Evolutionary conservation across 1,140 invertebrate species (phyloP).

Genomic region (Papilio helenus): DNA sequence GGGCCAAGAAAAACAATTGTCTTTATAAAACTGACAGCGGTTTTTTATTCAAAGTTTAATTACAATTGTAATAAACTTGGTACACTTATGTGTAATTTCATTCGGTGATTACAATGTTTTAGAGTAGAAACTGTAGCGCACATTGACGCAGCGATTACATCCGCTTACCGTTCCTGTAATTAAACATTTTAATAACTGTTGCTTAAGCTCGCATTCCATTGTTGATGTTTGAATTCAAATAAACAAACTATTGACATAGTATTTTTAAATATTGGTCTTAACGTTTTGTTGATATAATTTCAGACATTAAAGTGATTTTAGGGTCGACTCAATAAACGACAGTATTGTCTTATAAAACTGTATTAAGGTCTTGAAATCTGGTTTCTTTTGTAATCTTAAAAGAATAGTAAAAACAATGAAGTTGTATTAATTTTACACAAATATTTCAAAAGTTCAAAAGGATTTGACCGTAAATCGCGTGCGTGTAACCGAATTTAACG

Average conservation of each 20-base stretch:
- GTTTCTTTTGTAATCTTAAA: background rate
- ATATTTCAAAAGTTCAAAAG: background rate
- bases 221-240: background rate
- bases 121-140: constrained; percentile 72
- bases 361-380: background rate
- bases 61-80: constrained; percentile 56
- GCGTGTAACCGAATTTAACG: constrained; percentile 1
- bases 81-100: constrained; percentile 66
- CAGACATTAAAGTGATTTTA: no score
- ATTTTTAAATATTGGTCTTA: background rate
- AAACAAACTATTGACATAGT: background rate
- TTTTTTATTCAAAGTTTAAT: constrained; percentile 65
- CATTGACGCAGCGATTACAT: constrained; percentile 61
- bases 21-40: constrained; percentile 38
- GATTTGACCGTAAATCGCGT: constrained; percentile 6
- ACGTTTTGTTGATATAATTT: background rate
- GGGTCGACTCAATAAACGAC: no score
- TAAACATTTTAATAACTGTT: constrained; percentile 66
- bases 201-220: constrained; percentile 56
- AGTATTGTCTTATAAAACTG: no score
- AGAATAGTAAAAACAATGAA: background rate
- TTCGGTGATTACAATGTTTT: constrained; percentile 73
- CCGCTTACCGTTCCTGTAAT: constrained; percentile 7
- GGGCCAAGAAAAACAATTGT: background rate
- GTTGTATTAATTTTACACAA: background rate